Conservation (phyloP, 2,113 vertebrate species). For the Balaenoptera acutorostrata region DNA sequence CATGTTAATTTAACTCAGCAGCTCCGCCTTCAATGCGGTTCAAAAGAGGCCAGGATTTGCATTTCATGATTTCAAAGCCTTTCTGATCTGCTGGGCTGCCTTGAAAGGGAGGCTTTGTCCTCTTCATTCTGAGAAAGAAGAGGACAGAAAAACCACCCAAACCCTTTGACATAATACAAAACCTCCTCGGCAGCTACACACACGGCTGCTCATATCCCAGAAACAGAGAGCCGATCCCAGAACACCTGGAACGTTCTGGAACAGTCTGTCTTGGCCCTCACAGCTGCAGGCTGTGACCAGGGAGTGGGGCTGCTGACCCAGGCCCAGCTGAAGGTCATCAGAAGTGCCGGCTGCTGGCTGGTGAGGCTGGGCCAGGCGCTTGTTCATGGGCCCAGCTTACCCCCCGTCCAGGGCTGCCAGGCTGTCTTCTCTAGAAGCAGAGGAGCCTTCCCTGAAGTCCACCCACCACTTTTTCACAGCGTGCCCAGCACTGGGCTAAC, state of each 20-base stretch:
- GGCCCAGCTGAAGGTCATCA: background rate
- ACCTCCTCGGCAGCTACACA: background rate
- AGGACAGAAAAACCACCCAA: conserved; percentile 48
- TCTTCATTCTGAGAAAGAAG: conserved; percentile 31
- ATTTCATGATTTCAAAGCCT: conserved; percentile 55
- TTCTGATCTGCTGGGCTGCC: conserved; percentile 36
- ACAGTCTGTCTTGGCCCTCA: background rate
- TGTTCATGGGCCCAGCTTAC: background rate
- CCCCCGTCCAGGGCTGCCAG: too few species aligned
- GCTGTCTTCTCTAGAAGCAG: background rate
- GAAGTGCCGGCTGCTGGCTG: background rate
- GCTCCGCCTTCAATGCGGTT: background rate
- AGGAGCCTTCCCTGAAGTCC: background rate
- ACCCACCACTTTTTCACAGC: fast-evolving
- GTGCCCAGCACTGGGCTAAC: too few species aligned
- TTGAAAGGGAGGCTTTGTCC: conserved; percentile 61
- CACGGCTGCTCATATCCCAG: background rate
- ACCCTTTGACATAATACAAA: conserved; percentile 25
- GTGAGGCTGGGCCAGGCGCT: background rate
- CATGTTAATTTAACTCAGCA: conserved; percentile 42
- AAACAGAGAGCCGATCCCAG: background rate
- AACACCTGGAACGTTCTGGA: background rate
- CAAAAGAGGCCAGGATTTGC: conserved; percentile 48
- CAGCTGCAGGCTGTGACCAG: background rate
- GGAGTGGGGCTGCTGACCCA: background rate